Conservation (phyloP, 2,888 invertebrate genomes). For the Agrypnus murinus region DNA sequence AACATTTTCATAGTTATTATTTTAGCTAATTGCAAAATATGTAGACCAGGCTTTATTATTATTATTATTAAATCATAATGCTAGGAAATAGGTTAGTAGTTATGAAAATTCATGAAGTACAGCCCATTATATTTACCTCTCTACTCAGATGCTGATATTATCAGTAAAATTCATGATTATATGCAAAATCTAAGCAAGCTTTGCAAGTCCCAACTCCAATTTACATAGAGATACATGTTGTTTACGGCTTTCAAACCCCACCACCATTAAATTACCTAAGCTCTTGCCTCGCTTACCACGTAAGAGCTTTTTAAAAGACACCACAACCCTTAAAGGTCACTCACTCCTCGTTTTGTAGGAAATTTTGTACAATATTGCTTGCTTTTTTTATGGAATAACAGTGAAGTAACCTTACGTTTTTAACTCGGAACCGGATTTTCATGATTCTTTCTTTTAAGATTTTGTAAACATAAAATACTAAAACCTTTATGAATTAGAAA, state of each 20-base stretch:
- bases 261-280: conserved; percentile 45
- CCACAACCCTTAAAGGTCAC: not conserved
- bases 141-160: conserved; percentile 53
- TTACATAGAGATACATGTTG: conserved; percentile 56
- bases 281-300: conserved; percentile 35
- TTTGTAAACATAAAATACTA: too few relatives aligned
- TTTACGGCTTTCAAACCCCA: conserved; percentile 45
- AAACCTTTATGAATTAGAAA: too few relatives aligned
- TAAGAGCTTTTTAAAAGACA: conserved; percentile 37
- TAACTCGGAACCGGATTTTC: too few relatives aligned
- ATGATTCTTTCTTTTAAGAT: too few relatives aligned
- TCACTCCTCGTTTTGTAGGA: not conserved
- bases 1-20: conserved; percentile 23
- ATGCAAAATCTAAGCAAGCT: conserved; percentile 55
- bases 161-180: conserved; percentile 56
- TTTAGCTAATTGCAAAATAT: conserved; percentile 32
- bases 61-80: conserved; percentile 47
- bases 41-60: conserved; percentile 27
- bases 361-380: too few relatives aligned
- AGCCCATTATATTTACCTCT: conserved; percentile 53
- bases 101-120: conserved; percentile 56
- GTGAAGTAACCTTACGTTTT: too few relatives aligned
- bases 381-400: too few relatives aligned
- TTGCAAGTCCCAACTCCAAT: conserved; percentile 55
- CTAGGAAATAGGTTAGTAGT: conserved; percentile 50